A percentile compares a stretch with the other conserved stretches of the same genome.
These are phyloP conservation scores for Barnardius zonarius DNA, from an alignment of 2,113 vertebrate genomes.

Conservation along the genomic window DNA sequence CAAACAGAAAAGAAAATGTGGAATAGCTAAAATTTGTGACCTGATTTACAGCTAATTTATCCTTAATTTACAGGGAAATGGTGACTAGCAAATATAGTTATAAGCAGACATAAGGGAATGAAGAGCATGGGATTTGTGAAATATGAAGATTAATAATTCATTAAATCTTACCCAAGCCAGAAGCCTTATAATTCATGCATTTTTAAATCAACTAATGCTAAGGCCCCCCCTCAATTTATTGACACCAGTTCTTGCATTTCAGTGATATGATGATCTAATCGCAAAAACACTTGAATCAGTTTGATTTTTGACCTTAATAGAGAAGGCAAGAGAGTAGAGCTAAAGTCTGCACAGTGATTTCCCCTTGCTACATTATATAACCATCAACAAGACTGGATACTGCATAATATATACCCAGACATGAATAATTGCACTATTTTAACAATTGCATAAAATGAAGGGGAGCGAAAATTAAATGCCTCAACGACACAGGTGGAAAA, in stretches of 20 bases:
- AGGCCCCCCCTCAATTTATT: background rate
- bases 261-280: background rate
- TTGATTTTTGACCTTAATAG: conserved; percentile 13
- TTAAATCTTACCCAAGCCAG: conserved; percentile 14
- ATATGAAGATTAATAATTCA: conserved; percentile 58
- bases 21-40: conserved; percentile 21
- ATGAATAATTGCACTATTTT: background rate
- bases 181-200: conserved; percentile 26
- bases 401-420: background rate
- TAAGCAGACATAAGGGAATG: background rate
- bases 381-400: background rate
- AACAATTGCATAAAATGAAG: background rate
- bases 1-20: conserved; percentile 16
- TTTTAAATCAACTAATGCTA: conserved; percentile 36
- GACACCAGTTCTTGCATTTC: background rate
- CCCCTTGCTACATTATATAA: background rate
- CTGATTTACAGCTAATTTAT: conserved; percentile 26
- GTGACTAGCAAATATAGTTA: background rate
- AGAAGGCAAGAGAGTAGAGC: background rate
- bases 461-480: background rate
- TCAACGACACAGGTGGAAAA: background rate
- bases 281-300: conserved; percentile 1
- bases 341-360: background rate
- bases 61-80: conserved; percentile 1
- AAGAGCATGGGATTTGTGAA: conserved; percentile 34